Conservation (phyloP, 2,888 invertebrate genomes). For the Spisula subtruncata region DNA sequence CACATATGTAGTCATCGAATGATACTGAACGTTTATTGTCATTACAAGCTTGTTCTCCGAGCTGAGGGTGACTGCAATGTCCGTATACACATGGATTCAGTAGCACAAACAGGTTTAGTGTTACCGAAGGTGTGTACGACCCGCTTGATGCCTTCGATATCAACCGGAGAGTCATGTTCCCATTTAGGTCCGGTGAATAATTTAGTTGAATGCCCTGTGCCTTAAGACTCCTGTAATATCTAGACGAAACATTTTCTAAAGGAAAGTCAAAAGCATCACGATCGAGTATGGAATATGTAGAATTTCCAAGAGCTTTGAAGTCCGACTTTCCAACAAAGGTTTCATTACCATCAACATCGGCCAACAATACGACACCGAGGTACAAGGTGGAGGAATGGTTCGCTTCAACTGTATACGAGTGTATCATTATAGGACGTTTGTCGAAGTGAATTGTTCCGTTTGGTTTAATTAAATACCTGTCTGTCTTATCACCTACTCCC, state of each 20-base stretch:
- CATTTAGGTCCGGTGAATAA: slow-evolving; percentile 43
- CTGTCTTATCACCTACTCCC: slow-evolving; percentile 49
- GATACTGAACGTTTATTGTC: slow-evolving; percentile 56
- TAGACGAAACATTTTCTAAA: slow-evolving; percentile 30
- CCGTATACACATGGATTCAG: slow-evolving; percentile 71
- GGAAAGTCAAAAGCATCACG: not conserved
- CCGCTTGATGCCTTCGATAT: slow-evolving; percentile 50
- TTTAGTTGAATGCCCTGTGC: slow-evolving; percentile 51
- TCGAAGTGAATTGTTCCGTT: slow-evolving; percentile 48
- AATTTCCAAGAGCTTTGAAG: slow-evolving; percentile 51
- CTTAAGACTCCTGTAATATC: slow-evolving; percentile 41
- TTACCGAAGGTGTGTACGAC: slow-evolving; percentile 57
- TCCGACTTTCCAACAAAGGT: slow-evolving; percentile 23
- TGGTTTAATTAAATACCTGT: slow-evolving; percentile 54
- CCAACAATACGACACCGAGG: slow-evolving; percentile 57
- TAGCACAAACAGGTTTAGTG: slow-evolving; percentile 50
- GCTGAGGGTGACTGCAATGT: slow-evolving; percentile 49
- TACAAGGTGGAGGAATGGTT: slow-evolving; percentile 40
- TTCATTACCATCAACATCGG: slow-evolving; percentile 61
- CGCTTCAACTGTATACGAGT: slow-evolving; percentile 42
- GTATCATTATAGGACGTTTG: slow-evolving; percentile 44
- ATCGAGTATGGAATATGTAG: slow-evolving; percentile 32
- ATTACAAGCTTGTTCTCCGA: slow-evolving; percentile 51
- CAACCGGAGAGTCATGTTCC: slow-evolving; percentile 60
- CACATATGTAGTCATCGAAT: slow-evolving; percentile 66